These are phyloP conservation scores for Labeo catla DNA, from an alignment of 2,113 vertebrate genomes.

Conservation along the genomic window DNA sequence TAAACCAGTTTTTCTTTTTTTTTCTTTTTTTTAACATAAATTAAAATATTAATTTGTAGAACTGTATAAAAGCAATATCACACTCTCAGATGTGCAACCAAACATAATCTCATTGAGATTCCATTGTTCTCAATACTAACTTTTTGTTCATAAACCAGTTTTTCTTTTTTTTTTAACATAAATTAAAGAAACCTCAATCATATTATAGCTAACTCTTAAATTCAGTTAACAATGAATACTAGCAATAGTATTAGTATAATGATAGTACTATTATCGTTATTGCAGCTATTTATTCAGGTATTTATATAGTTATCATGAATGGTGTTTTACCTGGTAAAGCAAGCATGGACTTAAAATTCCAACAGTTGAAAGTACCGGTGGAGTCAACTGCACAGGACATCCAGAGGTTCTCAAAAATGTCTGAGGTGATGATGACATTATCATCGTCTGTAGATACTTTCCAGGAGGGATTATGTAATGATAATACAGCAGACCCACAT, in stretches of 20 bases:
- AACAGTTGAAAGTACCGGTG: slow-evolving; percentile 82
- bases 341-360: slow-evolving; percentile 86
- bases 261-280: neutral
- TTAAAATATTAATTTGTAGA: too few species aligned
- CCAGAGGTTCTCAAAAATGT: slow-evolving; percentile 90
- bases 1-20: neutral
- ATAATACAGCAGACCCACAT: slow-evolving; percentile 77
- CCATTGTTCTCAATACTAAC: neutral
- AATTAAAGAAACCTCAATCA: neutral
- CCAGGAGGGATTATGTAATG: slow-evolving; percentile 79
- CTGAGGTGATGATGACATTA: slow-evolving; percentile 83
- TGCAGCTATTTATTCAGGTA: neutral
- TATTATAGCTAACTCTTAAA: neutral
- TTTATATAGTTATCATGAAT: neutral
- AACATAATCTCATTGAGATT: neutral
- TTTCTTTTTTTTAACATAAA: neutral
- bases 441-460: slow-evolving; percentile 77
- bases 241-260: neutral
- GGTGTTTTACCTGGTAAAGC: slow-evolving; percentile 80
- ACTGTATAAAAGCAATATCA: neutral
- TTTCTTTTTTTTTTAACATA: neutral
- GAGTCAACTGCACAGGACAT: slow-evolving; percentile 89
- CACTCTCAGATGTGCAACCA: neutral
- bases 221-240: neutral
- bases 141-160: neutral